Base-by-base conservation (phyloP, 2,113 vertebrate genomes). In the Ibidorhyncha struthersii region DNA sequence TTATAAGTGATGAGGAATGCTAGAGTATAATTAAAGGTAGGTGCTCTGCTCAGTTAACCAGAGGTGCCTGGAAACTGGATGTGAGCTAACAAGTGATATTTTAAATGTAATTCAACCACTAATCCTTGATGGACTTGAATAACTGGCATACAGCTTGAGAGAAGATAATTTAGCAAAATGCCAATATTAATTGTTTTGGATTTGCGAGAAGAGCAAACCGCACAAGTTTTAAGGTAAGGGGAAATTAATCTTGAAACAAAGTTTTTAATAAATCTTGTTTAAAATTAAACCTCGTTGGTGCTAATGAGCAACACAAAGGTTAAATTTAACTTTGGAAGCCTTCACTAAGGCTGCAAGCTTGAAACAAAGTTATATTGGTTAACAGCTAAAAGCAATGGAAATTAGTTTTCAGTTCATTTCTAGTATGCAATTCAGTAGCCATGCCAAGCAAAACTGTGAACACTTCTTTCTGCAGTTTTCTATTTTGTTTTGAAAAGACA, bases 221-320 rank as follows among this genome's bases (percentile, higher is more conserved):
- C 45, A 49, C 62, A 71, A 61, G 43, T 85, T 70, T 56, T 53
- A 88, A 97, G 89, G 62, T 29, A 76, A 88, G 52, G 87, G 78
- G 93, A 97, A 97, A 97, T 96, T 96, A 72, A 95, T 91, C 76
- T 87, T 91, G 71, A 96, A 97, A 97, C 97, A 97, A 97, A 97
- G 81, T 97, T 95, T 96, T 94, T 26, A 80, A 55, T 49, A 96
- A 94, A 86, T 12, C 6, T 18, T 73, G 55, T 25, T 93, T 88
- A 89, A 95, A 97, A 91, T 83, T 62, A 74, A 90, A 27, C 65
- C 61, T 94, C 7, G 5, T 29, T 61, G 20, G 82, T 97, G 87
- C 71, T 66, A 91, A 26, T 94, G 81, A 91, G 55, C 45, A 90
- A 83, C 40, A 90, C 45, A 86, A 56, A 82, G 93, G 72, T 82